Conservation (phyloP, 2,888 invertebrate species). For the Parapristionchus giblindavisi region DNA sequence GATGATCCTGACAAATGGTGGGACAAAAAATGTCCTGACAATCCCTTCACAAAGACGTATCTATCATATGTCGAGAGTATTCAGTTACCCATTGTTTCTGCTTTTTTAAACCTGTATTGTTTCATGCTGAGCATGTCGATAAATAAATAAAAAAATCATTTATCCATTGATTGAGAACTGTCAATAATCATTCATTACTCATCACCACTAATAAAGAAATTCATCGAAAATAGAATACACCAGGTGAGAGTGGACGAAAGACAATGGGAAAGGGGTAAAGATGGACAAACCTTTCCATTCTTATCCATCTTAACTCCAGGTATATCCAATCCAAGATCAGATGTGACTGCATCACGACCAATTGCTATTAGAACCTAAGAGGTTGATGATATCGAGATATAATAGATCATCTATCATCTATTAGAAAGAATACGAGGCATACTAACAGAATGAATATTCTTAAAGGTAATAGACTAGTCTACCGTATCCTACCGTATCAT, state of each 20-base stretch:
- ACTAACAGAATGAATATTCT: not conserved
- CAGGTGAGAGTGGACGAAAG: not conserved
- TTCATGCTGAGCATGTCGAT: too few relatives aligned
- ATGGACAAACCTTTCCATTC: constrained; percentile 71
- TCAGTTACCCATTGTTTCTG: too few relatives aligned
- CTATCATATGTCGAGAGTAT: too few relatives aligned
- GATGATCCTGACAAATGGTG: too few relatives aligned
- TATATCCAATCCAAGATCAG: constrained; percentile 75
- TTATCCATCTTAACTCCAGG: constrained; percentile 78
- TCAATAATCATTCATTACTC: too few relatives aligned
- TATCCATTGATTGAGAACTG: too few relatives aligned
- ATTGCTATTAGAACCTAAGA: constrained; percentile 75
- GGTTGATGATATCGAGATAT: not conserved
- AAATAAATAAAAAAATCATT: too few relatives aligned
- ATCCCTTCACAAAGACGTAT: too few relatives aligned
- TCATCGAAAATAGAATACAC: not conserved
- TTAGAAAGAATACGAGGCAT: not conserved
- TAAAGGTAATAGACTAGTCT: not conserved
- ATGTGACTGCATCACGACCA: constrained; percentile 75
- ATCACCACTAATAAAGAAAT: too few relatives aligned
- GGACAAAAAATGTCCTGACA: too few relatives aligned
- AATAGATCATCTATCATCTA: not conserved
- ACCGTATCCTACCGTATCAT: constrained; percentile 73
- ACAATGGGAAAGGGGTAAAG: not conserved
- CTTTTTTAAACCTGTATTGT: too few relatives aligned